Evolutionary conservation across 2,113 vertebrate species (phyloP).

Genomic region (Leptocoma aspasia): DNA sequence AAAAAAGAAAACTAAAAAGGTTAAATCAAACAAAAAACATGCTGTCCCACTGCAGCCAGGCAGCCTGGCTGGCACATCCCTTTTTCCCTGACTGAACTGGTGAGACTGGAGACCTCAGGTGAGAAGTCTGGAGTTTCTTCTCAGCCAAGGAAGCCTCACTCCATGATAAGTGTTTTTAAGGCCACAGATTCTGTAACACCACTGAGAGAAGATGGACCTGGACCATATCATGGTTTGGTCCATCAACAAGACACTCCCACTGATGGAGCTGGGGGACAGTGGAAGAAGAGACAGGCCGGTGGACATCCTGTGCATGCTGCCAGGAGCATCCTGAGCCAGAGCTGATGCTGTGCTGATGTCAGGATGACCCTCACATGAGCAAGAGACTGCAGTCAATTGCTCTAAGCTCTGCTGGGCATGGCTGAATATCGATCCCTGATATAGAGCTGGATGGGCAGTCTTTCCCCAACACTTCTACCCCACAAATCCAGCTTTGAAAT

Average conservation of each 20-base stretch:
- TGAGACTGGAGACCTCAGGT: not conserved
- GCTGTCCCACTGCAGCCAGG: not conserved
- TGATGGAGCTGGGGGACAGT: not conserved
- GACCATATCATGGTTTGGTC: not conserved
- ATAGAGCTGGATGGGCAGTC: not conserved
- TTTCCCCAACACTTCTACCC: not conserved
- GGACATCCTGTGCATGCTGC: not conserved
- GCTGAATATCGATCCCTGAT: not conserved
- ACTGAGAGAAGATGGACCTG: not conserved
- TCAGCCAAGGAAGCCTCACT: not conserved
- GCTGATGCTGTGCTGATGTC: not conserved
- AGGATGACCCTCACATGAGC: not conserved
- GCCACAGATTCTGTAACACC: not conserved
- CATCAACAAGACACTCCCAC: rapidly evolving
- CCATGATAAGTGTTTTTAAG: not conserved
- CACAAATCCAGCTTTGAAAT: not conserved
- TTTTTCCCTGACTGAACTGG: not conserved
- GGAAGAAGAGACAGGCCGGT: not conserved
- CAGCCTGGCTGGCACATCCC: not conserved
- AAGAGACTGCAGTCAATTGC: not conserved
- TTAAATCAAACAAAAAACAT: not conserved
- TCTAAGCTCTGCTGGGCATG: not conserved
- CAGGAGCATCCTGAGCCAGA: not conserved
- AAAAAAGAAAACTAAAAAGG: too few relatives aligned
- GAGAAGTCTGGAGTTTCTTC: not conserved